Base-by-base conservation (phyloP, 2,797 vertebrate species). In the Periophthalmus magnuspinnatus region DNA sequence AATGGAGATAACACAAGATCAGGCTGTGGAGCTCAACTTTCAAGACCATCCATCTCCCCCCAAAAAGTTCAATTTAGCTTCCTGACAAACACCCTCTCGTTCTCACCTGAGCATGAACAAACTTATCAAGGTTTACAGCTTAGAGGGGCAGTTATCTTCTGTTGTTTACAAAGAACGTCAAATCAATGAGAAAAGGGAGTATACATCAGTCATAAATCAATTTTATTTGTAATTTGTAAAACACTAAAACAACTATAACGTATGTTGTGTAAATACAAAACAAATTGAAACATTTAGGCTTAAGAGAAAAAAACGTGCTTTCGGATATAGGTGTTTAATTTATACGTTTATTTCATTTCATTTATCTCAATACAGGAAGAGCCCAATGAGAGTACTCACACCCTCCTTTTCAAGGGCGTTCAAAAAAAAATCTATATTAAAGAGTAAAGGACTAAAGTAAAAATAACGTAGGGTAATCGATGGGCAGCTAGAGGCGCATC, bases 61-160 rank as follows among this genome's bases (percentile, higher is more conserved):
- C 19, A 64, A 60, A 55, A 77, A 67, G 45, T 65, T 72, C 52
- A 67, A 34, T 71, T 70, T 63, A 58, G 57, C 33, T 24, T 74
- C 61, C 7, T 77, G 68, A 47, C 64, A 71, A 38, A 70, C 19
- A 19, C 14, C 47, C 17, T 61, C 48, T 24, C 32, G 34, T 19
- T 38, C 19, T 38, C 19, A 67, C 28, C 54, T 45, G 61, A 28
- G 47, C 13, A 0, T 58, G 50, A 17, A 45, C 38, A 32, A 62
- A 63, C 57, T 14, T 48, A 28, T 68, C 38, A 28, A 57, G 56
- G 68, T 77, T 76, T 54, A 69, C 52, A 67, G 81, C 47, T 13
- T 65, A 70, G 54, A 41, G 74, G 50, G 48, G 1, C 33, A 32
- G 16, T 38, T n/a, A 9, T 10, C 21, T 32, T 24, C 22, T 6